phyloP scores from a whole-genome alignment of 2,888 invertebrate genomes.

The Allacma fusca region DNA sequence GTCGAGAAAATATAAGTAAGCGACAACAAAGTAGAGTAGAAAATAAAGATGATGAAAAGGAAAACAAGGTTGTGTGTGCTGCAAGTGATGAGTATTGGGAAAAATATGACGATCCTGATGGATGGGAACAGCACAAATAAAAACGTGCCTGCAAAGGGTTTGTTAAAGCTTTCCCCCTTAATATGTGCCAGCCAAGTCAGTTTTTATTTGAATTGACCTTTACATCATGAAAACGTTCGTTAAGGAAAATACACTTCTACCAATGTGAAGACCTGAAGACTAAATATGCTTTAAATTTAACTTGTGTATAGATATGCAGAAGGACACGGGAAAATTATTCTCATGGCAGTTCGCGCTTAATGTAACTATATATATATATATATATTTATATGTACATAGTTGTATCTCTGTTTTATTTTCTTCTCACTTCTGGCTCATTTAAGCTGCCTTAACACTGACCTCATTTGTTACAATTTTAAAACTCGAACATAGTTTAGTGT shows the following conservation, averaged over 20 bases:
- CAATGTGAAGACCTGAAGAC: not conserved
- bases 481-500: too few relatives aligned
- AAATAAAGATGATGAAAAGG: not conserved
- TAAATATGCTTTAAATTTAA: not conserved
- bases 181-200: not conserved
- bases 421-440: not conserved
- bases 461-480: not conserved
- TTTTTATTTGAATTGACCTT: conserved; percentile 4
- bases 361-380: too few relatives aligned
- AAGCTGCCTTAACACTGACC: conserved; percentile 9
- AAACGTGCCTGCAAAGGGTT: not conserved
- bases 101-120: not conserved
- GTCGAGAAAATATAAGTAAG: not conserved
- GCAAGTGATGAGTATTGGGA: not conserved
- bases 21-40: not conserved
- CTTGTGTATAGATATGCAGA: not conserved
- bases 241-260: not conserved
- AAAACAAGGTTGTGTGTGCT: not conserved
- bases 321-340: conserved; percentile 16
- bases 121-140: not conserved
- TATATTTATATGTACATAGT: too few relatives aligned
- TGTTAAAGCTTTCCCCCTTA: not conserved
- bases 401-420: not conserved
- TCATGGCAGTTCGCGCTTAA: not conserved
- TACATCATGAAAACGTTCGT: conserved; percentile 3